Base-by-base conservation (phyloP, 2,113 vertebrate species). In the Pelusios castaneus region DNA sequence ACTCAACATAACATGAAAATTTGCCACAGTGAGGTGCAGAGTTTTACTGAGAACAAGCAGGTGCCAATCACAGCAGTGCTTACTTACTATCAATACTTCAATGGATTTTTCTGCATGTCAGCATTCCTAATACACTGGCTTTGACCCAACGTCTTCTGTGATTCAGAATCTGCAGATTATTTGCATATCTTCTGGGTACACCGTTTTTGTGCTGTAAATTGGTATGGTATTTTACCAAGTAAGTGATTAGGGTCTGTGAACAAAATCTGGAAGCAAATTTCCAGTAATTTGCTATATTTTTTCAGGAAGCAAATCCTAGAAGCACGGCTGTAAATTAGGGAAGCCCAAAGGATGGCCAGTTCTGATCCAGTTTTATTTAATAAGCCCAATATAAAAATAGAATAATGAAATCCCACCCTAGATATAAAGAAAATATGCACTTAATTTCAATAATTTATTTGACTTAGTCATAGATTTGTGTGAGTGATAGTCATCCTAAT, bases 191-290 rank as follows among this genome's bases (percentile, higher is more conserved):
- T 85, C 56, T 49, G 90, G 43, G 80, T 82, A n/a, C 95, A 85
- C 47, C 63, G 49, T 56, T 95, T 96, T 82, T 95, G 43, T 49
- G 58, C 73, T 90, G 63, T 51, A 91, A 95, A 95, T 90, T 84
- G 75, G 67, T 85, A 89, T 49, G 56, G 88, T 92, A 94, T 95
- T 5, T 52, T 52, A 52, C 13, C 51, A 52, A 52, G 51, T 88
- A 67, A 91, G 78, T n/a, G 84, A 60, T 11, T 73, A 87, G 75
- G 85, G 73, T 88, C 85, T 8, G 1, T 58, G 21, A 95, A 80
- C 25, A 82, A 63, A 89, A 85, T 0, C 92, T 17, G 89, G 77
- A 38, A 70, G 80, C 77, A 49, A 80, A 89, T 94, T 94, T 87
- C 90, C 43, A 89, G 87, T 90, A 77, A 84, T 92, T 95, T 91